Conservation (phyloP, 1,140 invertebrate genomes). For the Globodera ellingtonae region DNA sequence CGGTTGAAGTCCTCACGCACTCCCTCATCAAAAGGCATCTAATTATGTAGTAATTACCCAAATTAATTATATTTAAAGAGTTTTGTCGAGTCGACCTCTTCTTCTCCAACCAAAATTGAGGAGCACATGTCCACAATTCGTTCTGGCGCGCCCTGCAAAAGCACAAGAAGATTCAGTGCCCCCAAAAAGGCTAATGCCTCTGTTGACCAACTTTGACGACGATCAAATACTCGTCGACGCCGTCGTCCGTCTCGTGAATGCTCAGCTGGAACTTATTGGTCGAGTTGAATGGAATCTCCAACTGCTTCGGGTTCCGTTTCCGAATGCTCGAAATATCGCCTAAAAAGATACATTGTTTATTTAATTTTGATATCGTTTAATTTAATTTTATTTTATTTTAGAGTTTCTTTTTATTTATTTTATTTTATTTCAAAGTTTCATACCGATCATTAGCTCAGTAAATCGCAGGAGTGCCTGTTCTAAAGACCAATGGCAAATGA, state of each 20-base stretch:
- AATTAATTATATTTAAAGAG: no score
- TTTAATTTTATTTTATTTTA: no score
- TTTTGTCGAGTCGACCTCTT: slow-evolving; percentile 57
- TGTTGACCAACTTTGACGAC: slow-evolving; percentile 69
- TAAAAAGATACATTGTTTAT: background rate
- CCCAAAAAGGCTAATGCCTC: background rate
- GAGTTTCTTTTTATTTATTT: no score
- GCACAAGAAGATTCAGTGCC: background rate
- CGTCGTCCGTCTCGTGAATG: slow-evolving; percentile 81
- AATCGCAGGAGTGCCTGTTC: slow-evolving; percentile 67
- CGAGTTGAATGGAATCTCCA: slow-evolving; percentile 98
- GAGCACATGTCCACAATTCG: slow-evolving; percentile 92
- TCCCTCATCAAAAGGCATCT: slow-evolving; percentile 77
- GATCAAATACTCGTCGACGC: slow-evolving; percentile 85
- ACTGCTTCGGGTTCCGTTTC: slow-evolving; percentile 87
- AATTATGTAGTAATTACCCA: background rate
- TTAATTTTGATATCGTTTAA: background rate
- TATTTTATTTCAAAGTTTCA: background rate
- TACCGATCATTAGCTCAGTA: slow-evolving; percentile 63
- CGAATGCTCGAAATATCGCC: slow-evolving; percentile 83
- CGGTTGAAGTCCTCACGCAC: slow-evolving; percentile 97
- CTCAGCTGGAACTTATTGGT: slow-evolving; percentile 98
- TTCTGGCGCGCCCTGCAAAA: slow-evolving; percentile 99
- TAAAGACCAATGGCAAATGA: slow-evolving; percentile 36
- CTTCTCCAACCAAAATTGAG: slow-evolving; percentile 92